A percentile compares a stretch with the other conserved stretches of the same genome.
phyloP scores from a whole-genome alignment of 1,140 invertebrate species.

The Cecropterus lyciades region DNA sequence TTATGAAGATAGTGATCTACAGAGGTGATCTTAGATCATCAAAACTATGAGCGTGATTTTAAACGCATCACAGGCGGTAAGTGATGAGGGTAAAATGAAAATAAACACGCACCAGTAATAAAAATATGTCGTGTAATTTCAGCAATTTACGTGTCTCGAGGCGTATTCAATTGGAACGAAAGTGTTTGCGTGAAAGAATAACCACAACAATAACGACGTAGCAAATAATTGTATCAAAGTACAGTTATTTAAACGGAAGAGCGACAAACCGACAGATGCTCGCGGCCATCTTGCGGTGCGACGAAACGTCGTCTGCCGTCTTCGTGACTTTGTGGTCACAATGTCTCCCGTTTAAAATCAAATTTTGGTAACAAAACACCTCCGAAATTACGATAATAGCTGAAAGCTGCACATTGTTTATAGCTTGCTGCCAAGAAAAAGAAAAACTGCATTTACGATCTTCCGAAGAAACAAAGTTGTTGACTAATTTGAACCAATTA shows the following conservation, averaged over 20 bases:
- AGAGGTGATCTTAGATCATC: constrained; percentile 26
- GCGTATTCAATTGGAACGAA: constrained; percentile 56
- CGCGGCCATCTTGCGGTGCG: constrained; percentile 73
- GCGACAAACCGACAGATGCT: constrained; percentile 82
- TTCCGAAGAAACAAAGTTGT: constrained; percentile 34
- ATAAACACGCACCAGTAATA: too few species aligned
- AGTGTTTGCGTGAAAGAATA: constrained; percentile 65
- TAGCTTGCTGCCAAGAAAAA: constrained; percentile 39
- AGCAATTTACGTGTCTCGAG: constrained; percentile 66
- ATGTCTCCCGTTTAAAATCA: constrained; percentile 76
- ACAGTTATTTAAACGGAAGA: constrained; percentile 71
- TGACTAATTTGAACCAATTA: constrained; percentile 32
- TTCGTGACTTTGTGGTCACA: constrained; percentile 75
- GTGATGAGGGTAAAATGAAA: constrained; percentile 18
- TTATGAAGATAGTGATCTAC: constrained; percentile 61
- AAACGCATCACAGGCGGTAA: not conserved
- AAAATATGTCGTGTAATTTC: constrained; percentile 25
- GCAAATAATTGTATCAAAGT: constrained; percentile 73
- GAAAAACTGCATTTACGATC: constrained; percentile 24
- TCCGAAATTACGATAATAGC: constrained; percentile 52
- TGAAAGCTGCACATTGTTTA: constrained; percentile 51
- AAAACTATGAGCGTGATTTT: constrained; percentile 20
- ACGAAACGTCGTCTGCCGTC: constrained; percentile 57
- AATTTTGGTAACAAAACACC: constrained; percentile 54
- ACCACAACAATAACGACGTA: constrained; percentile 72